Evolutionary conservation across 2,888 invertebrate genomes (phyloP).

Genomic region (Ornithoptera priamus): DNA sequence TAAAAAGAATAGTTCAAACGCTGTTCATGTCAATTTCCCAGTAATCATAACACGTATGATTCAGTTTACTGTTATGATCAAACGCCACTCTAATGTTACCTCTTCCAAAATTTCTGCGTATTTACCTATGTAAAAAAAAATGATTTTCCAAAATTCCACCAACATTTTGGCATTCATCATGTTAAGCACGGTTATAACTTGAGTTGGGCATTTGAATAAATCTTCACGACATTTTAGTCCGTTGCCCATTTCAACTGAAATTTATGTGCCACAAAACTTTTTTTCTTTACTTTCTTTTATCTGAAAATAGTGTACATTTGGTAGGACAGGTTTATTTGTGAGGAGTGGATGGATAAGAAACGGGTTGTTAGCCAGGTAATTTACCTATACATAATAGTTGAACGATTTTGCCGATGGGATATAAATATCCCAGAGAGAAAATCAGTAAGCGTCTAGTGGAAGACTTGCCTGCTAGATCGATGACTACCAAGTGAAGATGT

Average conservation of each 20-base stretch:
- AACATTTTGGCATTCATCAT: conserved; percentile 23
- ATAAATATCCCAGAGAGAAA: not conserved
- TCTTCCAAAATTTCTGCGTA: not conserved
- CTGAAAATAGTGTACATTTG: not conserved
- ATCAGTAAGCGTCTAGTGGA: not conserved
- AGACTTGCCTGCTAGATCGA: not conserved
- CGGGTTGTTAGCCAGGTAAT: not conserved
- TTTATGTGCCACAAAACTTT: conserved; percentile 22
- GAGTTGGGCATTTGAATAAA: conserved; percentile 28
- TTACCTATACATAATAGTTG: not conserved
- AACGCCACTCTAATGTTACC: too few species aligned
- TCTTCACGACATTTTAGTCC: conserved; percentile 29
- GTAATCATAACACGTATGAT: too few species aligned
- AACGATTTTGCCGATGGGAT: not conserved
- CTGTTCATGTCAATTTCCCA: too few species aligned
- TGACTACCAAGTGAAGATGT: not conserved
- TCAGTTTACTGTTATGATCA: too few species aligned
- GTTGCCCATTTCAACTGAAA: conserved; percentile 26
- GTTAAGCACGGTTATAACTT: conserved; percentile 25
- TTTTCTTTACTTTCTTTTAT: conserved; percentile 10
- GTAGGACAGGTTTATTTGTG: not conserved
- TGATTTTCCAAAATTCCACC: conserved; percentile 3
- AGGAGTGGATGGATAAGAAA: not conserved
- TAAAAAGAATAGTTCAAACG: too few species aligned
- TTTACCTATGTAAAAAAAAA: not conserved